These are phyloP conservation scores for Pagetopsis macropterus DNA, from an alignment of 2,797 vertebrate genomes.

Conservation along the genomic window DNA sequence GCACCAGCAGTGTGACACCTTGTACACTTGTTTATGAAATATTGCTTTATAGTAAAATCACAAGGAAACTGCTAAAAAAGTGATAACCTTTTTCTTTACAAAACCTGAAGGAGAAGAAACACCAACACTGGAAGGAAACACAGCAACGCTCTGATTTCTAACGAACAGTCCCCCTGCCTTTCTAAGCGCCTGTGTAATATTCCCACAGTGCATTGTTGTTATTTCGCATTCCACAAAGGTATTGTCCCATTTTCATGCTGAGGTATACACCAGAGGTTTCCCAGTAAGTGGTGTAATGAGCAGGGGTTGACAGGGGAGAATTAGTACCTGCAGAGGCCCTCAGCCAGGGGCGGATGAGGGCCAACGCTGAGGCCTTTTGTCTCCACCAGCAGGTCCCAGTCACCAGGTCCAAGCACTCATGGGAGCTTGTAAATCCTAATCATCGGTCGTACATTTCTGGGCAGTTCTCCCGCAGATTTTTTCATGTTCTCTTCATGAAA, in stretches of 20 bases:
- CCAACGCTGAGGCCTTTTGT: constrained; percentile 77
- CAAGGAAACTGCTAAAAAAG: background rate
- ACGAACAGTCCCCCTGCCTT: constrained; percentile 43
- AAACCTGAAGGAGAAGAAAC: constrained; percentile 20
- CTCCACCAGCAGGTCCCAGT: constrained; percentile 72
- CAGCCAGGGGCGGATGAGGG: constrained; percentile 51
- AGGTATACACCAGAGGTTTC: constrained; percentile 71
- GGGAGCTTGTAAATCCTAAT: constrained; percentile 19
- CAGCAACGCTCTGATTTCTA: constrained; percentile 38
- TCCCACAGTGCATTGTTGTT: constrained; percentile 70
- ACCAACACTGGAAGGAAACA: constrained; percentile 43
- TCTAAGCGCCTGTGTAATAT: constrained; percentile 52
- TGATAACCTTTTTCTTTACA: background rate
- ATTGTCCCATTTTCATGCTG: constrained; percentile 70
- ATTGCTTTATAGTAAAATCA: background rate
- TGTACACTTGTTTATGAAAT: background rate
- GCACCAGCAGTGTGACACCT: constrained; percentile 15
- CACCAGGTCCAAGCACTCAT: constrained; percentile 31
- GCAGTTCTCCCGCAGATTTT: constrained; percentile 3
- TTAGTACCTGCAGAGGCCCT: constrained; percentile 57
- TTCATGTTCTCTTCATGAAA: constrained; percentile 20
- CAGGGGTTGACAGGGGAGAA: constrained; percentile 86
- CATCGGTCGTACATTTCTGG: constrained; percentile 11
- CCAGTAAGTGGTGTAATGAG: constrained; percentile 84
- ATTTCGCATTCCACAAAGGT: constrained; percentile 68